Evolutionary conservation across 2,888 invertebrate species (phyloP).

Genomic region (Pyralis farinalis): DNA sequence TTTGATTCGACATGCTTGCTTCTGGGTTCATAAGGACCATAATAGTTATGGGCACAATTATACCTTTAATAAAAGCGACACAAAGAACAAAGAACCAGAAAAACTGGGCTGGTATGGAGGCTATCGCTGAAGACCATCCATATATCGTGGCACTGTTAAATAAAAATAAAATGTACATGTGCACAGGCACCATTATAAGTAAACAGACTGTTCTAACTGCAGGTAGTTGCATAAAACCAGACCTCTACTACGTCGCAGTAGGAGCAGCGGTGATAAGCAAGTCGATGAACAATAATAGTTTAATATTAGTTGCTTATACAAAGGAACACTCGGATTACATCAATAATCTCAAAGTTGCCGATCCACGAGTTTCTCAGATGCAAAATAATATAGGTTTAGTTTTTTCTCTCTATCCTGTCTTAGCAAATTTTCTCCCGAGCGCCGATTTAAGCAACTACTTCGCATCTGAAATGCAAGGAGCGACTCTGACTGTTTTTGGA

Average conservation of each 20-base stretch:
- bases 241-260: conserved; percentile 38
- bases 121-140: conserved; percentile 49
- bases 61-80: too few species aligned
- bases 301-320: conserved; percentile 35
- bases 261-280: conserved; percentile 39
- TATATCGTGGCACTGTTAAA: conserved; percentile 51
- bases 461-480: conserved; percentile 41
- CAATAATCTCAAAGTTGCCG: conserved; percentile 28
- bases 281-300: conserved; percentile 23
- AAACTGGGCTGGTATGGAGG: conserved; percentile 42
- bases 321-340: conserved; percentile 41
- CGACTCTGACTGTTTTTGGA: conserved; percentile 39
- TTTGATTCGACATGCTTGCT: too few species aligned
- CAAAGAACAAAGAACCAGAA: not conserved
- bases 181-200: conserved; percentile 50
- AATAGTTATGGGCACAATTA: too few species aligned
- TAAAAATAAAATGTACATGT: conserved; percentile 34
- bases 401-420: conserved; percentile 31
- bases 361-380: conserved; percentile 37
- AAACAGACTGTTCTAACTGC: conserved; percentile 49
- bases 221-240: conserved; percentile 39
- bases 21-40: too few species aligned
- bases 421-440: conserved; percentile 33
- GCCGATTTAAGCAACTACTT: conserved; percentile 40
- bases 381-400: conserved; percentile 56